Evolutionary conservation across 2,797 vertebrate species (phyloP), one percentile per base, ranked within the genome.

Genomic region (Hemibagrus guttatus): DNA sequence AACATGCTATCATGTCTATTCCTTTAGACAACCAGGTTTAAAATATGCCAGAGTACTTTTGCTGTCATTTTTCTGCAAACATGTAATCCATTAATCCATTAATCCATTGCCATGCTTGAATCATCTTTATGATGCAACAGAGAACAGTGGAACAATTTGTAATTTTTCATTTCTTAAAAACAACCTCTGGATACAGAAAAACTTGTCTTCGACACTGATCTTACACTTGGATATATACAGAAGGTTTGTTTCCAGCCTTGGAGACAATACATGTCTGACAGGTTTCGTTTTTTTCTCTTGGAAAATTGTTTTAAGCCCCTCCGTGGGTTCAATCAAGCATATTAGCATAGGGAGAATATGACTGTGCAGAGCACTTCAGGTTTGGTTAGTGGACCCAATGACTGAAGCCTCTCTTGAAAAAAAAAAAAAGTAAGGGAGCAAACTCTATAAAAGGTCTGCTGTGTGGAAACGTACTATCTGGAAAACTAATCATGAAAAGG

Each of bases 221-320:
- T 86, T 76, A 64, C 61, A 59, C 69, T 81, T 87, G 74, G 14
- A 84, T 71, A n/a, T n/a, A 9, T 28, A 19, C 46, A 49, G 35
- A 74, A 6, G 80, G 28, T 68, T 86, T 0, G 46, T 21, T 19
- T 83, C 86, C 49, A 59, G 31, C 19, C 31, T 39, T 59, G 8
- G 56, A 59, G 56, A 59, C 19, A 39, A 39, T 21, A 59, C 1
- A 16, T 17, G 1, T 26, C 49, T 75, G 49, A 17, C 11, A 35
- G 35, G 17, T 69, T 56, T 61, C 35, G 49, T 68, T 74, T 49
- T n/a, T 49, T 11, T 46, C 49, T 23, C 5, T n/a, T 49, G 11
- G 21, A n/a, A 59, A 68, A 52, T 8, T 17, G 35, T 46, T 63
- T 81, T 63, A 81, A 81, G 35, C 1, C 39, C 0, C 28, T 66